Evolutionary conservation across 2,888 invertebrate genomes (phyloP), one percentile per base, ranked within the genome.

Genomic region (Tridacna crocea): DNA sequence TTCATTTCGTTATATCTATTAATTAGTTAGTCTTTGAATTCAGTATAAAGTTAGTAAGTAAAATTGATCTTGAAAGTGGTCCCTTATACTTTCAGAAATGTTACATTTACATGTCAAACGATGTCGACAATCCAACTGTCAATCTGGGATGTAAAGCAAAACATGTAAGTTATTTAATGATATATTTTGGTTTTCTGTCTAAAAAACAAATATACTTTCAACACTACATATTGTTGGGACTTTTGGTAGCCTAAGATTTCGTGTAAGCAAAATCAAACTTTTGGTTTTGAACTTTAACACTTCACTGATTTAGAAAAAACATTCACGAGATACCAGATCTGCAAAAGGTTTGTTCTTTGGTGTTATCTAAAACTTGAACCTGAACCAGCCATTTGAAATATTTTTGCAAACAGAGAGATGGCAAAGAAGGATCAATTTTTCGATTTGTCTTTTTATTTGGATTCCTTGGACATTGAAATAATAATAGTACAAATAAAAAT

Each of bases 71-170:
- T 36, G 36, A 36, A 36, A 36, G 8, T 8, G 36, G 36, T 8
- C 36, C 36, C 36, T 36, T 2, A 8, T 36, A 4, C 36, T 70
- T 70, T 48, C 70, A 70, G 70, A 48, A 51, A 70, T 70, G 70
- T n/a, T 22, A 26, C 51, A 70, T 0, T 15, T 12, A 22, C 11
- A 26, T 70, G 22, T 19, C 51, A 24, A 19, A 47, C 15, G 24
- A 11, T 48, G 13, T 24, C 15, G 24, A 22, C 24, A 51, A 26
- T 47, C 17, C 26, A 17, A 15, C 22, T 0, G 24, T 51, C 51
- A 15, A 70, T 51, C n/a, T 70, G 48, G 70, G 70, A 24, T 70
- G 70, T 51, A 70, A 26, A n/a, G 26, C 46, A 22, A 51, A 51
- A 26, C 17, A 24, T 51, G 70, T 70, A 26, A 70, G 51, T 70